Evolutionary conservation across 2,888 invertebrate species (phyloP).

Genomic region (Tolmerus cingulatus): DNA sequence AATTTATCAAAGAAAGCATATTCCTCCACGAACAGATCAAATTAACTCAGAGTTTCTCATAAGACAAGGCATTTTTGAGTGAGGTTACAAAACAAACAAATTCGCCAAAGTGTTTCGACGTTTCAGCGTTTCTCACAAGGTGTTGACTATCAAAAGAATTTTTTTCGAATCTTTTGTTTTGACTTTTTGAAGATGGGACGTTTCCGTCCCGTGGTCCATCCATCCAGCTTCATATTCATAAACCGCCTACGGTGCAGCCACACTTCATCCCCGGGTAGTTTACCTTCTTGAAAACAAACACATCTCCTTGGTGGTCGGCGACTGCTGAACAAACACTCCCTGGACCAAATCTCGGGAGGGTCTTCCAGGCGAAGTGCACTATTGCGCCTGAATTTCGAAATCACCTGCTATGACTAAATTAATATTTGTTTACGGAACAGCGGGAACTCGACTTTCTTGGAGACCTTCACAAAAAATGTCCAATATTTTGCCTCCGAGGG

Average conservation of each 20-base stretch:
- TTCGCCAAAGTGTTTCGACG: background rate
- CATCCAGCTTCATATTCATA: background rate
- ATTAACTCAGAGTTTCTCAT: background rate
- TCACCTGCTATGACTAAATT: constrained; percentile 36
- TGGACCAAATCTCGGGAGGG: background rate
- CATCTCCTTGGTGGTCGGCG: background rate
- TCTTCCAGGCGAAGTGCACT: background rate
- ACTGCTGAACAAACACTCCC: constrained; percentile 9
- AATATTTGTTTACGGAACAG: constrained; percentile 26
- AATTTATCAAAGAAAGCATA: background rate
- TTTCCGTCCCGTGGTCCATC: background rate
- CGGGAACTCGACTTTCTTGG: background rate
- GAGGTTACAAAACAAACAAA: background rate
- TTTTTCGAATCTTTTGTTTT: background rate
- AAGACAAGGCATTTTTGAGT: background rate
- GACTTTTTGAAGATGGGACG: background rate
- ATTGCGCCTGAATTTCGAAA: background rate
- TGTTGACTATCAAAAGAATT: background rate
- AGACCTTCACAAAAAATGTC: background rate
- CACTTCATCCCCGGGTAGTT: background rate
- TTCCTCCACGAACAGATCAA: background rate
- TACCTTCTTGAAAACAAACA: constrained; percentile 25
- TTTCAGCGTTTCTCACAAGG: background rate
- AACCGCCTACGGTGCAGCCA: constrained; percentile 11
- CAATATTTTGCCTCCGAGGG: background rate